Evolutionary conservation across 2,797 vertebrate genomes (phyloP).

Genomic region (Cuniculus paca): DNA sequence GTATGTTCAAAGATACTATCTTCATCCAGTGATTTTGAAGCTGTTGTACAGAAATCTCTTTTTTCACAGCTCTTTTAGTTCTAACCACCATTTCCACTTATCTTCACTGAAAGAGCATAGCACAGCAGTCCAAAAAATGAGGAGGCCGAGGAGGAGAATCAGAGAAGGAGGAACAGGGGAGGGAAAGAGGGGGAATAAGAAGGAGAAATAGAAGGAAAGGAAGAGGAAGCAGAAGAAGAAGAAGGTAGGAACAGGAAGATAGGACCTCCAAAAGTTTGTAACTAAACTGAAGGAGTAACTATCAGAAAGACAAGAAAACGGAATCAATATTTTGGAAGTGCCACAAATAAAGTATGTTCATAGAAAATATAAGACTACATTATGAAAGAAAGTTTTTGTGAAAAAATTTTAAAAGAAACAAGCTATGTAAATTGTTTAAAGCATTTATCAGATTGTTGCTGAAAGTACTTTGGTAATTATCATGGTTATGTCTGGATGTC

Average conservation of each 20-base stretch:
- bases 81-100: neutral
- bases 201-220: too few species aligned
- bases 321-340: conserved; percentile 43
- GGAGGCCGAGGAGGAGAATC: neutral
- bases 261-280: neutral
- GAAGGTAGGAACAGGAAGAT: neutral
- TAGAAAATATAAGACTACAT: conserved; percentile 41
- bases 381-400: neutral
- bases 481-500: too few species aligned
- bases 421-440: neutral
- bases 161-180: neutral
- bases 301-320: neutral
- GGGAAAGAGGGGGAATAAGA: too few species aligned
- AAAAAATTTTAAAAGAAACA: conserved; percentile 16
- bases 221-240: too few species aligned
- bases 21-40: neutral
- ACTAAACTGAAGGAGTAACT: neutral
- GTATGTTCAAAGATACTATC: neutral
- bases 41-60: neutral
- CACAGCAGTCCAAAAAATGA: neutral
- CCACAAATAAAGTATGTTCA: neutral
- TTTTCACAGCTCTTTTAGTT: neutral
- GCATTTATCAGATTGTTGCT: neutral
- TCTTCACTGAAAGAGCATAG: neutral
- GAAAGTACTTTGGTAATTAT: neutral